Evolutionary conservation across 2,797 vertebrate species (phyloP), one percentile per base, ranked within the genome.

Genomic region (Acanthurus leucopareius): DNA sequence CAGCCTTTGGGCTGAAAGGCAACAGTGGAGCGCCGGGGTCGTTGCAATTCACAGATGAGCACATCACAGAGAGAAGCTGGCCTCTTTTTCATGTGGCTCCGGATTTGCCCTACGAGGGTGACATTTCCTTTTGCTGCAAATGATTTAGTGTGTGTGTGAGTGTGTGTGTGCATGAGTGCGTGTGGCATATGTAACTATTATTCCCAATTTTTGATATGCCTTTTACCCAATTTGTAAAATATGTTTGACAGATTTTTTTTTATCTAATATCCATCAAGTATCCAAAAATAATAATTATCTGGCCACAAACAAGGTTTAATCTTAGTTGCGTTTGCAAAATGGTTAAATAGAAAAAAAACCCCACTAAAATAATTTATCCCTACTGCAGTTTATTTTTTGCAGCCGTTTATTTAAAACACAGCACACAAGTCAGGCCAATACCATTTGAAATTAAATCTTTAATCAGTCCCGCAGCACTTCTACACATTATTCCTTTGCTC

Each of bases 41-140:
- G 2, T 48, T 14, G 5, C 60, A 47, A 22, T 76, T 80, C 42
- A 66, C 67, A 79, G 64, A 61, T 11, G 20, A 60, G 17, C 25
- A 17, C 49, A 72, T 83, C 40, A 59, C 44, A 80, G 53, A 66
- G 16, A 47, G 14, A 51, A 19, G 15, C 16, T 19, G 44, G 56
- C 42, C 56, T 73, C 53, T 57, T 79, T 79, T 67, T 79, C 15
- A 44, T 52, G 16, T 49, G 32, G n/a, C 16, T 83, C 70, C 72
- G 79, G 19, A 73, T 64, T 52, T 70, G 72, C 48, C 28, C 57
- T 15, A 2, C 28, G 22, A 71, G 45, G 54, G 1, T 83, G 68
- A 81, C 62, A 76, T 83, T 82, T 82, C 25, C 48, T 63, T 83
- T 84, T 45, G 19, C 64, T 61, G 6, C 45, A 80, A 69, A 60